A percentile compares a stretch with the other conserved stretches of the same genome.
Evolutionary conservation across 2,113 vertebrate genomes (phyloP).

Genomic region (Melanocharis versteri): DNA sequence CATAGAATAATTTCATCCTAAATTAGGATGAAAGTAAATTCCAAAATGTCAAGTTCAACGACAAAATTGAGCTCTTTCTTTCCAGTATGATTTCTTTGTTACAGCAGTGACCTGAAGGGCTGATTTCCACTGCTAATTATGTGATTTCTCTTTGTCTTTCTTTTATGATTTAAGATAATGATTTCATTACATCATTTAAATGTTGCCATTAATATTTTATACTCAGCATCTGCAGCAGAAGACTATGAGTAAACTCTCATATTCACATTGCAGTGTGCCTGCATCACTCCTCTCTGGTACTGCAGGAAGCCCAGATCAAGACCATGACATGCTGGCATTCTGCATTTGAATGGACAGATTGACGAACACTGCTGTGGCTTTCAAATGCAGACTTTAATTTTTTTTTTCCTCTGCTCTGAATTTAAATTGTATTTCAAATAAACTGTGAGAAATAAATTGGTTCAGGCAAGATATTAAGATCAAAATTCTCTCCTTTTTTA

Average conservation of each 20-base stretch:
- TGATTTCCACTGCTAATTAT: neutral
- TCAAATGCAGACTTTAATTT: neutral
- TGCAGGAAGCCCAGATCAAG: neutral
- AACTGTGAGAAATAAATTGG: conserved; percentile 36
- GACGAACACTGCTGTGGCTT: neutral
- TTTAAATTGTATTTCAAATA: conserved; percentile 40
- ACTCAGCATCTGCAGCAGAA: neutral
- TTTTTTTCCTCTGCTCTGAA: neutral
- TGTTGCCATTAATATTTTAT: conserved; percentile 38
- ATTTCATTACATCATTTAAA: neutral
- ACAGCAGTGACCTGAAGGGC: neutral
- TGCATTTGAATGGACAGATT: neutral
- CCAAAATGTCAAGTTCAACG: neutral
- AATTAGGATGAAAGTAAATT: neutral
- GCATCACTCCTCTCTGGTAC: neutral
- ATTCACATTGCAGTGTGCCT: neutral
- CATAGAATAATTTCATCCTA: neutral
- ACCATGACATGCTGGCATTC: neutral
- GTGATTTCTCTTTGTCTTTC: neutral
- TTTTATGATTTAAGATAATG: neutral
- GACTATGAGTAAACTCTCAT: neutral
- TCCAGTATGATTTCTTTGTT: neutral
- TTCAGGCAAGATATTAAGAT: conserved; percentile 48
- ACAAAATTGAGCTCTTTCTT: neutral
- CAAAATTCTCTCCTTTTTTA: conserved; percentile 50